Evolutionary conservation across 2,113 vertebrate genomes (phyloP).

Genomic region (Leucosticte australis): DNA sequence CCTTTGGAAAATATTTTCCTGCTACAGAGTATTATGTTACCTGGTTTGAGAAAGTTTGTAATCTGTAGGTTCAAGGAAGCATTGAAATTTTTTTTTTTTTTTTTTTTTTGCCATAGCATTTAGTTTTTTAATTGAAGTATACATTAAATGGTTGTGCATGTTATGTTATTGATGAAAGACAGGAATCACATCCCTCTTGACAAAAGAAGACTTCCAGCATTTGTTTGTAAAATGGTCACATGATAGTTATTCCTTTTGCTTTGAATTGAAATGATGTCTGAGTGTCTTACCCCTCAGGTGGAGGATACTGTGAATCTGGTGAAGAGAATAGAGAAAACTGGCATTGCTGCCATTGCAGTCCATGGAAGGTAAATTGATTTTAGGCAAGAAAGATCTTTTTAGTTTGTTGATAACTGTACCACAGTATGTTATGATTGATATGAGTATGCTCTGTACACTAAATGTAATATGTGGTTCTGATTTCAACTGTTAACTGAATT

Average conservation of each 20-base stretch:
- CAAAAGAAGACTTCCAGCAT: neutral
- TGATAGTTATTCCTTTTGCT: neutral
- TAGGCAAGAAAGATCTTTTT: neutral
- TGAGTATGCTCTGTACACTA: neutral
- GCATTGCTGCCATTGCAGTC: conserved; percentile 90
- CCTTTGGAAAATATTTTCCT: neutral
- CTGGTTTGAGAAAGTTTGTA: neutral
- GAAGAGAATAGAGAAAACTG: conserved; percentile 89
- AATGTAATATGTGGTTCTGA: neutral
- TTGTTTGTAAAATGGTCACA: neutral
- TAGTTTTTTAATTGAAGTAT: neutral
- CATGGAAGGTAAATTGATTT: conserved; percentile 87
- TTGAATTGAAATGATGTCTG: neutral
- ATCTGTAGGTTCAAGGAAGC: neutral
- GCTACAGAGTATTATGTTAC: neutral
- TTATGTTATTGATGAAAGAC: neutral
- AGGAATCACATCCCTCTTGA: neutral
- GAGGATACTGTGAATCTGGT: conserved; percentile 88
- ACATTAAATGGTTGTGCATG: neutral
- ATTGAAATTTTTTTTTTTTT: neutral
- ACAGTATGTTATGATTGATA: neutral
- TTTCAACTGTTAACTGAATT: neutral
- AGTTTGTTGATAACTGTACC: neutral
- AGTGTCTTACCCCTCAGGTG: conserved; percentile 71
- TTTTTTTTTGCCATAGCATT: neutral